Evolutionary conservation across 2,797 vertebrate genomes (phyloP).

Genomic region (Microctenopoma lineatum): DNA sequence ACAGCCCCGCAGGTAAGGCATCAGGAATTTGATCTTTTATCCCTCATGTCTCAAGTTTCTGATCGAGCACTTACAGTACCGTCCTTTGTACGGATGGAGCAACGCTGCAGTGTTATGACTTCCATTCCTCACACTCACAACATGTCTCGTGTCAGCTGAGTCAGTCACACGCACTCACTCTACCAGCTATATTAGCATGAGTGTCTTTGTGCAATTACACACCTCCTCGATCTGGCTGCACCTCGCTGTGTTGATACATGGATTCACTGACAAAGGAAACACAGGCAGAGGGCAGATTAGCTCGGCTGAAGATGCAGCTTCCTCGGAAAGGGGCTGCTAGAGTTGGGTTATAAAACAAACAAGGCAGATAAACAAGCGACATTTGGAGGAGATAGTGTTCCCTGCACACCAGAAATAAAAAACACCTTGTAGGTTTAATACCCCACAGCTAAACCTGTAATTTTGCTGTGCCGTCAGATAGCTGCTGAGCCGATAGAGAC

Average conservation of each 20-base stretch:
- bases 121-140: constrained; percentile 71
- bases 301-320: constrained; percentile 72
- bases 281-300: constrained; percentile 81
- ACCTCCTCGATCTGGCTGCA: constrained; percentile 77
- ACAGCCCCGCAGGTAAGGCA: constrained; percentile 64
- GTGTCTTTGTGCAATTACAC: constrained; percentile 80
- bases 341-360: constrained; percentile 82
- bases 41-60: constrained; percentile 77
- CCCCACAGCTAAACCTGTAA: constrained; percentile 83
- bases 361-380: constrained; percentile 84
- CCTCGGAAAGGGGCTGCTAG: constrained; percentile 67
- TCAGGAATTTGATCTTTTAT: constrained; percentile 75
- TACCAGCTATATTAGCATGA: constrained; percentile 67
- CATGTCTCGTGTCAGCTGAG: constrained; percentile 70
- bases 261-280: constrained; percentile 84
- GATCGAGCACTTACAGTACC: constrained; percentile 69
- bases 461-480: constrained; percentile 82
- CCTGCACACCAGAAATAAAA: constrained; percentile 73
- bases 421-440: constrained; percentile 84
- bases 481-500: constrained; percentile 81
- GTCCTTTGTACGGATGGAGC: constrained; percentile 71
- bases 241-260: constrained; percentile 79
- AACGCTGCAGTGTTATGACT: constrained; percentile 76
- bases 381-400: constrained; percentile 81
- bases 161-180: constrained; percentile 69